Percentiles rank a stretch among this genome's conserved stretches.
These are phyloP conservation scores for Athene noctua DNA, from an alignment of 2,113 vertebrate genomes.

Conservation along the genomic window DNA sequence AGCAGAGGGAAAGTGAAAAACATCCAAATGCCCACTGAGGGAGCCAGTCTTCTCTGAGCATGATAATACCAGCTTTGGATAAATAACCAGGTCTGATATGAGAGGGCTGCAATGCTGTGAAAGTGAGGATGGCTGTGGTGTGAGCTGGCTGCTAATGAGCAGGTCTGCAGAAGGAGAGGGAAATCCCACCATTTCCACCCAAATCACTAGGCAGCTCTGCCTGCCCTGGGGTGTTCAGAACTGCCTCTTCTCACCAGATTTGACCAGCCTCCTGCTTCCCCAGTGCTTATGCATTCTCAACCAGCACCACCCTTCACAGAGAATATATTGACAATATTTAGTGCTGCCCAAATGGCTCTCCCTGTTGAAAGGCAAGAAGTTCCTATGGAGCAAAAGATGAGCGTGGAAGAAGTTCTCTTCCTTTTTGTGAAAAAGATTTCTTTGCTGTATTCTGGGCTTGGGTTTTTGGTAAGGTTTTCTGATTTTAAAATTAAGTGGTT, in stretches of 20 bases:
- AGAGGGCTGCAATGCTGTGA: background rate
- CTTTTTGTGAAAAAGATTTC: background rate
- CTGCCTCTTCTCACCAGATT: background rate
- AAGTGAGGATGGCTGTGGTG: background rate
- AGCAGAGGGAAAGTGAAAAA: background rate
- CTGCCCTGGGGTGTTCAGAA: background rate
- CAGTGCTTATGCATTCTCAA: rapidly evolving
- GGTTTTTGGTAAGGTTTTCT: background rate
- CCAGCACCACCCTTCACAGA: background rate
- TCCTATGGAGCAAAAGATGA: background rate
- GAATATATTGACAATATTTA: background rate
- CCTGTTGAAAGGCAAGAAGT: background rate
- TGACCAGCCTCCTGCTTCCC: background rate
- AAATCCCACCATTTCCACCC: background rate
- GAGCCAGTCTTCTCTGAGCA: background rate
- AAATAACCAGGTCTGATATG: background rate
- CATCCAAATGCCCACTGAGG: background rate
- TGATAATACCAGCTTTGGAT: background rate
- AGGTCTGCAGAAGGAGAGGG: background rate
- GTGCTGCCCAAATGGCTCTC: background rate
- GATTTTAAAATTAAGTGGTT: background rate
- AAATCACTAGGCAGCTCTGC: background rate
- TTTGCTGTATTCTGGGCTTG: background rate
- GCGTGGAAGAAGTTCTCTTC: background rate
- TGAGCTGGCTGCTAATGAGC: background rate